Base-by-base conservation (phyloP, 2,797 vertebrate genomes). In the Eidolon dupreanum region DNA sequence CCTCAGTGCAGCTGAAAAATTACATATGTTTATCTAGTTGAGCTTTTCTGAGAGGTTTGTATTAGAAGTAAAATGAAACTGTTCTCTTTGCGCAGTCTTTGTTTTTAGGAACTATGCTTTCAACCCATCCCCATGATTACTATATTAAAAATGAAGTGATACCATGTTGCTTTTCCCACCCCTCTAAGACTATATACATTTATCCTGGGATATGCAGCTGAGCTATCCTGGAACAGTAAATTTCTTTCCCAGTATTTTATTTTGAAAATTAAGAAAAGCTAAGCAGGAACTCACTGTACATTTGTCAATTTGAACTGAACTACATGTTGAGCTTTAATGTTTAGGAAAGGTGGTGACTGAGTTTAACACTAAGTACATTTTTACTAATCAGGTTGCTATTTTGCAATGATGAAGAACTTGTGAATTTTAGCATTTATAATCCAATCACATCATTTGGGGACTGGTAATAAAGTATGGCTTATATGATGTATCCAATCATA, bases 401-500 rank as follows among this genome's bases (percentile, higher is more conserved):
- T 82, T 82, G 68, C 11, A 88, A 31, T 65, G 68, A 90, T 92
- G 57, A 95, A 74, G 38, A 92, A 63, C 53, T 65, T 88, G 24
- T 84, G 68, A 73, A 70, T 84, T 88, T 93, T 77, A 92, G 68
- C 71, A 77, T 61, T 87, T 68, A 88, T 74, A 92, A 95, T 68
- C 74, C 86, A 88, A 85, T 94, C 90, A 93, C 8, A 53, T 90
- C 57, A 68, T 87, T 78, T 78, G 68, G 31, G 49, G 38, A 57
- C 22, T 75, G 20, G 46, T 53, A 43, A 65, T 89, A 70, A 90
- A 49, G 43, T 22, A 90, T 31, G 70, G 85, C 71, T 95, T 93
- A 33, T 28, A 41, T 63, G 55, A 93, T 88, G 36, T 61, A 93
- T 74, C 84, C 68, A 93, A 94, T 96, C 92, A 95, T 87, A 86